phyloP scores from a whole-genome alignment of 2,888 invertebrate genomes.

The Pristionchus maxplancki region DNA sequence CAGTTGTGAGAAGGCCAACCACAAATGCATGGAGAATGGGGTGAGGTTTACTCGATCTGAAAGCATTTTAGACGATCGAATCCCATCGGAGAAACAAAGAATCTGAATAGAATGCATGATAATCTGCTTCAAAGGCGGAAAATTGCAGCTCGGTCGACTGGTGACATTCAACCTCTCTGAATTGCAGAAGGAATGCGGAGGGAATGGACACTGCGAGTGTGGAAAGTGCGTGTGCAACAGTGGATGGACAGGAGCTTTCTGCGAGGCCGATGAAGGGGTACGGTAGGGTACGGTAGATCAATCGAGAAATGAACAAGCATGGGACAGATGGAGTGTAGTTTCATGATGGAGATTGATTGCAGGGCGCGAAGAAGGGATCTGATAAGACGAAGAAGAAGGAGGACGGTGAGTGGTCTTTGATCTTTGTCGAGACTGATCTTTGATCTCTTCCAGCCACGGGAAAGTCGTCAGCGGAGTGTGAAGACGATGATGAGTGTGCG shows the following conservation, averaged over 20 bases:
- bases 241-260: slow-evolving; percentile 73
- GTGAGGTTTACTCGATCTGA: slow-evolving; percentile 51
- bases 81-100: background rate
- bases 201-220: slow-evolving; percentile 74
- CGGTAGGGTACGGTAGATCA: background rate
- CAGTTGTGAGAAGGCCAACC: slow-evolving; percentile 59
- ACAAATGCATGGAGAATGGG: slow-evolving; percentile 65
- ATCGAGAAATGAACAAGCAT: too few species aligned
- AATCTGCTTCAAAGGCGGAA: background rate
- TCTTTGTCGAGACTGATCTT: background rate
- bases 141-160: background rate
- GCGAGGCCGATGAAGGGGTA: slow-evolving; percentile 55
- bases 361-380: slow-evolving; percentile 21
- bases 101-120: background rate
- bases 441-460: slow-evolving; percentile 25
- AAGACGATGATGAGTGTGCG: slow-evolving; percentile 3
- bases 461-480: slow-evolving; percentile 7
- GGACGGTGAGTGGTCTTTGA: slow-evolving; percentile 4
- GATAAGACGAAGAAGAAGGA: slow-evolving; percentile 31
- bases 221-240: slow-evolving; percentile 74
- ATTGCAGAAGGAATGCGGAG: slow-evolving; percentile 70
- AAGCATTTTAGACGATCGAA: background rate
- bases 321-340: background rate
- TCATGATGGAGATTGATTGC: background rate
- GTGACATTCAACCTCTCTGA: background rate